Evolutionary conservation across 1,140 invertebrate species (phyloP).

Genomic region (Scaptomyza hsui): DNA sequence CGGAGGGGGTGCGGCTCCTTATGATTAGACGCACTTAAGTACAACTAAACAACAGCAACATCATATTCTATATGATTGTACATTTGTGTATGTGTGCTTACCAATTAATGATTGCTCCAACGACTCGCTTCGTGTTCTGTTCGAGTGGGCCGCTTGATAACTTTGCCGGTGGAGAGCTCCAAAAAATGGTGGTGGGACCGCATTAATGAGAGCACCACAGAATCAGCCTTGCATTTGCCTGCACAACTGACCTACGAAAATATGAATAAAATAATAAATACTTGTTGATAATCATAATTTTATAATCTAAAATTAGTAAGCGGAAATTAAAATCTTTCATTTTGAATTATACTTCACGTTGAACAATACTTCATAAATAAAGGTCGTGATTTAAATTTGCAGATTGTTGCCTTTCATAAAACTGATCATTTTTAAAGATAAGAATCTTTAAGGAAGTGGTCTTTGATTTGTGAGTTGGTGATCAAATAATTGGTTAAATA

Average conservation of each 20-base stretch:
- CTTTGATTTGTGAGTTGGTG: too few relatives aligned
- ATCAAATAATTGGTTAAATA: too few relatives aligned
- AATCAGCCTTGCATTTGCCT: background rate
- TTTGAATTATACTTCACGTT: background rate
- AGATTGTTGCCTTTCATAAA: constrained; percentile 2
- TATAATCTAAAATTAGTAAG: constrained; percentile 14
- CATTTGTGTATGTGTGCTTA: constrained; percentile 5
- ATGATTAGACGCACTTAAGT: constrained; percentile 61
- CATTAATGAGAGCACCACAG: too few relatives aligned
- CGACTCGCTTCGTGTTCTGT: background rate
- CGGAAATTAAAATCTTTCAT: constrained; percentile 1
- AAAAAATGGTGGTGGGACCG: too few relatives aligned
- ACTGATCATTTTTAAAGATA: too few relatives aligned
- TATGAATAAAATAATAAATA: constrained; percentile 9
- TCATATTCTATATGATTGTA: background rate
- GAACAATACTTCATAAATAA: constrained; percentile 19
- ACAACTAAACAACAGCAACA: constrained; percentile 24
- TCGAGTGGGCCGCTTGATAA: constrained; percentile 70
- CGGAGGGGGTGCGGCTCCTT: constrained; percentile 28
- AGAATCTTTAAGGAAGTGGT: too few relatives aligned
- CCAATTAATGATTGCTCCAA: constrained; percentile 41
- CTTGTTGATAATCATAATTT: constrained; percentile 9
- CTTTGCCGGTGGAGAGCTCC: constrained; percentile 36
- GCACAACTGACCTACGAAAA: constrained; percentile 11
- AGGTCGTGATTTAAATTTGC: constrained; percentile 17